Percentiles rank a stretch among this genome's conserved stretches.
phyloP scores from a whole-genome alignment of 2,113 vertebrate species.

The Thalassoma bifasciatum region DNA sequence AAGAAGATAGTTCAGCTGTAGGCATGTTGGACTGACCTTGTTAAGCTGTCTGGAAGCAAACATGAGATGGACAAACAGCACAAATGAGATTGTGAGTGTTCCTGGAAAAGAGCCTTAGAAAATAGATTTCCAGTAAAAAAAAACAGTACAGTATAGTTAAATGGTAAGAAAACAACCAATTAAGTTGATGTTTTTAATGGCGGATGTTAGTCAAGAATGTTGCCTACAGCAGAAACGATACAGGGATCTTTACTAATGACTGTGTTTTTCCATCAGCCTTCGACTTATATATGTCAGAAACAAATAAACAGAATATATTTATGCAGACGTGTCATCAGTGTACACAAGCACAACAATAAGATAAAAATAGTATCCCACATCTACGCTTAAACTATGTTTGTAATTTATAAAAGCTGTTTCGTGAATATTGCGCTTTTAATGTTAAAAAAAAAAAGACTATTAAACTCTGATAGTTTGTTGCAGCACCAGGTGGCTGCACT shows the following conservation, averaged over 20 bases:
- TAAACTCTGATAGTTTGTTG: conserved; percentile 1
- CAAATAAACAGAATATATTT: neutral
- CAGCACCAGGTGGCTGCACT: conserved; percentile 23
- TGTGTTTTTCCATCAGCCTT: conserved; percentile 11
- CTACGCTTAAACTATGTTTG: too few species aligned
- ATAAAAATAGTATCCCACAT: too few species aligned
- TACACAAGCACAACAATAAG: neutral
- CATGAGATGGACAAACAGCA: neutral
- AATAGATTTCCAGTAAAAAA: conserved; percentile 34
- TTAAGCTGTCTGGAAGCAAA: conserved; percentile 28
- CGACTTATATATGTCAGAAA: neutral
- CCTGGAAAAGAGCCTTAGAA: conserved; percentile 25
- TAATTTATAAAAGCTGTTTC: too few species aligned
- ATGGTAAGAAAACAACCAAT: conserved; percentile 23
- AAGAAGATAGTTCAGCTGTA: neutral
- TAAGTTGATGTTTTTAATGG: conserved; percentile 19
- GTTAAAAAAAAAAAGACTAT: neutral
- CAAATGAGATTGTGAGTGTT: conserved; percentile 25
- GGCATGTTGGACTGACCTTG: conserved; percentile 11
- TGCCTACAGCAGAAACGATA: neutral
- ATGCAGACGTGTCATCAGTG: neutral
- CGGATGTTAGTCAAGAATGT: conserved; percentile 15
- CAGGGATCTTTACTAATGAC: neutral
- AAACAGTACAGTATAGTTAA: conserved; percentile 35
- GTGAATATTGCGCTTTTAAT: neutral